Percentiles rank a stretch among this genome's conserved stretches.
phyloP scores from a whole-genome alignment of 1,140 invertebrate species.

The Sitophilus oryzae region DNA sequence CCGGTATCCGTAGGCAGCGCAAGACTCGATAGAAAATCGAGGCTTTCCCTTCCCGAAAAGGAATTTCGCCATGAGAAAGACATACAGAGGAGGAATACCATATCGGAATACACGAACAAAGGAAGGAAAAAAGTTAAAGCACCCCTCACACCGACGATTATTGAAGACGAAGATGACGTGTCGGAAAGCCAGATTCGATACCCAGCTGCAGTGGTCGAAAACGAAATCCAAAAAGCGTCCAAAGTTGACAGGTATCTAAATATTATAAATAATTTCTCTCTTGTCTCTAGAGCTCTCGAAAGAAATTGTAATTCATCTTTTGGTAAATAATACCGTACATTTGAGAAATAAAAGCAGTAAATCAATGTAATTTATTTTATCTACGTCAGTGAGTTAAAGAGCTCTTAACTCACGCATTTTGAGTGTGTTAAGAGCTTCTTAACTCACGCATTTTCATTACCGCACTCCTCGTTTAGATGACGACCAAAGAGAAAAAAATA shows the following conservation, averaged over 20 bases:
- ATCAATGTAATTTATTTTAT: too few relatives aligned
- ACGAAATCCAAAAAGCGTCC: background rate
- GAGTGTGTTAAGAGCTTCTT: too few relatives aligned
- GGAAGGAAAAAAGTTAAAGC: conserved; percentile 1
- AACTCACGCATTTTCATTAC: too few relatives aligned
- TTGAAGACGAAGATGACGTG: background rate
- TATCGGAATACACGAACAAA: conserved; percentile 7
- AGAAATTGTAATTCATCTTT: background rate
- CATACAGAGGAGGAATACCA: background rate
- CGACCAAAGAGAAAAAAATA: too few relatives aligned
- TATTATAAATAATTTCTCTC: background rate
- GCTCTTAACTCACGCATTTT: too few relatives aligned
- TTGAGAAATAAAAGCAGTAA: too few relatives aligned
- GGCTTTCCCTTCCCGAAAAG: background rate
- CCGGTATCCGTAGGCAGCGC: background rate
- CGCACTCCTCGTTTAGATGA: too few relatives aligned
- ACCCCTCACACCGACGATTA: conserved; percentile 8
- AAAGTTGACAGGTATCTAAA: conserved; percentile 1
- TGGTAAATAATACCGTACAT: too few relatives aligned
- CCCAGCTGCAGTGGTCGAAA: background rate
- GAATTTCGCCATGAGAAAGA: background rate
- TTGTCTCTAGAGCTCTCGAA: background rate
- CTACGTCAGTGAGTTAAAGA: too few relatives aligned
- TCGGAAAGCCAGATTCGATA: background rate
- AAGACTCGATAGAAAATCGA: background rate